Evolutionary conservation across 2,113 vertebrate genomes (phyloP).

Genomic region (Aptenodytes patagonicus): DNA sequence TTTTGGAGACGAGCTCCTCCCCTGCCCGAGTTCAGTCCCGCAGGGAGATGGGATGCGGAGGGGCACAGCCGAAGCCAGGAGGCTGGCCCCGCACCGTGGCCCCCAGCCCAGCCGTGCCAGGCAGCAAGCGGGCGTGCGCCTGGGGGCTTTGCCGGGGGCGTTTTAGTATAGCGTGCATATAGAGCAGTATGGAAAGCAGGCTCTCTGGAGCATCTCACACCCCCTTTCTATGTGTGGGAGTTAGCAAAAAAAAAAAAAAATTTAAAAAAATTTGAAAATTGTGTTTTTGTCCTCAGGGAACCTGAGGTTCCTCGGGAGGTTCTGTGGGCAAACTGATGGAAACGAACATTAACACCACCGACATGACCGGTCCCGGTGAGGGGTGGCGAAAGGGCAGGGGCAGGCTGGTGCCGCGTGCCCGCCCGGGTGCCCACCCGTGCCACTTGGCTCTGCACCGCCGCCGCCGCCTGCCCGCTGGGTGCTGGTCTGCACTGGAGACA

Average conservation of each 20-base stretch:
- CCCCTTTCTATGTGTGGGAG: not conserved
- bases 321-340: not conserved
- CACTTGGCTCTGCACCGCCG: fast-evolving
- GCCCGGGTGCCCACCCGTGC: not conserved
- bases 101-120: not conserved
- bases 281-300: not conserved
- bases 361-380: fast-evolving
- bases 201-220: too few species aligned
- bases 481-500: not conserved
- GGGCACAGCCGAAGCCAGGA: not conserved
- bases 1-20: not conserved
- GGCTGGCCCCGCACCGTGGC: not conserved
- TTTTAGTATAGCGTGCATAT: fast-evolving
- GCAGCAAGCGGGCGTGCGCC: not conserved
- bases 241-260: fast-evolving
- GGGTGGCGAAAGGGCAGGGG: not conserved
- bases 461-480: not conserved
- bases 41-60: not conserved
- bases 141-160: not conserved
- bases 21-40: not conserved
- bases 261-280: not conserved
- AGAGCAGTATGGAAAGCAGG: not conserved
- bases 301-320: too few species aligned
- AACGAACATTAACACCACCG: fast-evolving
- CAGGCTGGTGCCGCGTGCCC: not conserved